Evolutionary conservation across 2,797 vertebrate genomes (phyloP).

Genomic region (Chrosomus eos): DNA sequence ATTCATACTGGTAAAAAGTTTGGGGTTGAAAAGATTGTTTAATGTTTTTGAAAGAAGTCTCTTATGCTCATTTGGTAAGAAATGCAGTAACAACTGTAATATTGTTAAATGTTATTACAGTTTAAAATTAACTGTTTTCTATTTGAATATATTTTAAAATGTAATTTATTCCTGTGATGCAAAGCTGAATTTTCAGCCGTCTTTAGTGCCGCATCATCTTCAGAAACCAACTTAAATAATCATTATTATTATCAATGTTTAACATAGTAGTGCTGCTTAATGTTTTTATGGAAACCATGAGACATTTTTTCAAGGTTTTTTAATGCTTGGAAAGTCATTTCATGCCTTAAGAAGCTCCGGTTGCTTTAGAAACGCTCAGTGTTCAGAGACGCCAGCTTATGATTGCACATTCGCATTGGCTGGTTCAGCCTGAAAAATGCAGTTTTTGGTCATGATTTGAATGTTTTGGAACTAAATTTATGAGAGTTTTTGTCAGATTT

Average conservation of each 20-base stretch:
- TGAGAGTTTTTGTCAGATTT: not conserved
- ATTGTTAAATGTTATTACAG: not conserved
- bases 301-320: not conserved
- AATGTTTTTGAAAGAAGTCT: not conserved
- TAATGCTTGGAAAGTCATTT: not conserved
- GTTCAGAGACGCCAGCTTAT: too few relatives aligned
- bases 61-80: not conserved
- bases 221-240: not conserved
- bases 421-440: not conserved
- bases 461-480: too few relatives aligned
- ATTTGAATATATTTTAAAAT: not conserved
- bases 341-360: not conserved
- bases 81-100: not conserved
- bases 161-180: not conserved
- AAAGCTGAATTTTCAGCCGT: not conserved
- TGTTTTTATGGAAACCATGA: not conserved
- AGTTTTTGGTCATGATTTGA: too few relatives aligned
- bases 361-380: not conserved
- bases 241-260: conserved; percentile 1
- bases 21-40: not conserved
- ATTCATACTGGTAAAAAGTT: too few relatives aligned
- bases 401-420: too few relatives aligned
- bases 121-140: not conserved
- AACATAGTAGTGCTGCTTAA: too few relatives aligned
- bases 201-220: not conserved